Conservation (phyloP, 2,797 vertebrate genomes). For the Acanthis flammea region DNA sequence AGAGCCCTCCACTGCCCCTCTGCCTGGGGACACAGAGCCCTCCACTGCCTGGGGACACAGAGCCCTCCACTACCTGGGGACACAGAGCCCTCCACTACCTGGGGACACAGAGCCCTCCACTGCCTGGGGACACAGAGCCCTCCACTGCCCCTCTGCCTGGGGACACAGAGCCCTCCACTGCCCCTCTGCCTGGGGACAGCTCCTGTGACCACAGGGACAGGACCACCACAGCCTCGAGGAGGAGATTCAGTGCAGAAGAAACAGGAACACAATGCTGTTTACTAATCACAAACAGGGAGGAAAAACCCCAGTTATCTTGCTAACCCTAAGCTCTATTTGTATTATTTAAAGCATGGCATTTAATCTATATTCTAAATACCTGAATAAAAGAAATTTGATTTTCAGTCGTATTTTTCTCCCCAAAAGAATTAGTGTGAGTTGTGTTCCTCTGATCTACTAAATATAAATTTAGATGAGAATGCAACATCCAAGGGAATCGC, state of each 20-base stretch:
- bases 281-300: neutral
- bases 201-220: neutral
- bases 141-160: too few relatives aligned
- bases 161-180: neutral
- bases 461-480: neutral
- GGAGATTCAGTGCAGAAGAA: neutral
- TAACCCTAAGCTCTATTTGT: neutral
- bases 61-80: too few relatives aligned
- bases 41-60: too few relatives aligned
- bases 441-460: neutral
- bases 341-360: neutral
- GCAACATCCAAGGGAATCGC: neutral
- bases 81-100: too few relatives aligned
- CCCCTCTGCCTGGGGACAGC: neutral
- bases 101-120: too few relatives aligned
- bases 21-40: neutral
- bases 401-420: rapidly evolving
- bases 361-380: neutral
- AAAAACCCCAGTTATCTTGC: neutral
- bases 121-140: too few relatives aligned
- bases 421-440: neutral
- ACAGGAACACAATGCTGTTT: neutral
- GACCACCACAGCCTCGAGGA: rapidly evolving
- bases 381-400: neutral
- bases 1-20: too few relatives aligned